Evolutionary conservation across 2,113 vertebrate genomes (phyloP).

Genomic region (Delphinapterus leucas): DNA sequence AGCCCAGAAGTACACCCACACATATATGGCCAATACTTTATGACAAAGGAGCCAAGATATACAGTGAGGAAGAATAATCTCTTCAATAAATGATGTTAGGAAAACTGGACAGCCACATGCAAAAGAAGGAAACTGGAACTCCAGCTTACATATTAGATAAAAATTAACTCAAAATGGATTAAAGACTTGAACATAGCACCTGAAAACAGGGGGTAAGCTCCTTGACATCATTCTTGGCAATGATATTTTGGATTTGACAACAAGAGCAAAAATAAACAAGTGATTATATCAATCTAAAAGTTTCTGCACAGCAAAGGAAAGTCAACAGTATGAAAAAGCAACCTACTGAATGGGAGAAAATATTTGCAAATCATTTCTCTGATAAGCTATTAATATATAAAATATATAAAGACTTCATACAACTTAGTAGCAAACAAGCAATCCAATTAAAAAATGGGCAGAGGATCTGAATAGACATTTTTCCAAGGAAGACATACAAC

Average conservation of each 20-base stretch:
- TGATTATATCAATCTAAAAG: not conserved
- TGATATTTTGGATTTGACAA: not conserved
- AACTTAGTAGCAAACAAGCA: not conserved
- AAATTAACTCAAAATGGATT: not conserved
- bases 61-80: not conserved
- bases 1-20: not conserved
- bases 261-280: not conserved
- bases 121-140: not conserved
- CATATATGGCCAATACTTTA: not conserved
- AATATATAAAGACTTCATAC: not conserved
- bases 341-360: not conserved
- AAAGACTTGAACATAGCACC: not conserved
- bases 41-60: not conserved
- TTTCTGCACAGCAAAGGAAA: not conserved
- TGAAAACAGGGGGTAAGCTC: not conserved
- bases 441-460: not conserved
- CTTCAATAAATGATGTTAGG: not conserved
- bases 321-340: not conserved
- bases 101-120: not conserved
- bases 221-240: not conserved
- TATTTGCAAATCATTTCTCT: not conserved
- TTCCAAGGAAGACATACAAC: not conserved
- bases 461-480: not conserved
- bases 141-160: not conserved
- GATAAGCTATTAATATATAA: not conserved